A percentile compares a stretch with the other conserved stretches of the same genome.
Evolutionary conservation across 2,888 invertebrate genomes (phyloP).

Genomic region (Beris chalybata): DNA sequence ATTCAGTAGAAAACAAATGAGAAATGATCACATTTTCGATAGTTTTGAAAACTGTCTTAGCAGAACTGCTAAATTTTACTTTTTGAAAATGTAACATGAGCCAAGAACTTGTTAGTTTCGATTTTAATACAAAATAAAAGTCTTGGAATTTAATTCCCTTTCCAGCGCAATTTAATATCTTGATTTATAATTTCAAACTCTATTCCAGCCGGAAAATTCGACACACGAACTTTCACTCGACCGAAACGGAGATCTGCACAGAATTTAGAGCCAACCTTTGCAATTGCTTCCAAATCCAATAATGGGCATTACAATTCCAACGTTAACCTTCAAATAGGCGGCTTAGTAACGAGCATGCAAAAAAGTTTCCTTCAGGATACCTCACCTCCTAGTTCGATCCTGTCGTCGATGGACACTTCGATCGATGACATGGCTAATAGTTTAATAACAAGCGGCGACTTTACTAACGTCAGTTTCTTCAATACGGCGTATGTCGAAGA

Average conservation of each 20-base stretch:
- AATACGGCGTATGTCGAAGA: slow-evolving; percentile 32
- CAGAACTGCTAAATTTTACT: too few relatives aligned
- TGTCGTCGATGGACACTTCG: slow-evolving; percentile 50
- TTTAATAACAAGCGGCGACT: slow-evolving; percentile 55
- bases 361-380: slow-evolving; percentile 54
- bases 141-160: too few relatives aligned
- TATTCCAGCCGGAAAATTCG: slow-evolving; percentile 50
- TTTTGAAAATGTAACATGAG: too few relatives aligned
- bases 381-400: slow-evolving; percentile 54
- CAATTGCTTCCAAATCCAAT: slow-evolving; percentile 43
- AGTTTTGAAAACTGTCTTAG: too few relatives aligned
- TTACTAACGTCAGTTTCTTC: slow-evolving; percentile 43
- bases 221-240: slow-evolving; percentile 56
- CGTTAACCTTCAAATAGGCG: slow-evolving; percentile 53
- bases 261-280: slow-evolving; percentile 51
- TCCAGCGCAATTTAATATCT: too few relatives aligned
- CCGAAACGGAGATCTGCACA: slow-evolving; percentile 51
- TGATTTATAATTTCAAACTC: too few relatives aligned
- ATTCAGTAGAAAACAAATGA: too few relatives aligned
- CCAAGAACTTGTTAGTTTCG: too few relatives aligned
- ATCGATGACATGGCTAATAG: slow-evolving; percentile 48
- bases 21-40: too few relatives aligned
- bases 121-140: too few relatives aligned
- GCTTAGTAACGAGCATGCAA: slow-evolving; percentile 54
- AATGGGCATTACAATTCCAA: slow-evolving; percentile 42